Base-by-base conservation (phyloP, 2,113 vertebrate genomes). In the Gallinago media region DNA sequence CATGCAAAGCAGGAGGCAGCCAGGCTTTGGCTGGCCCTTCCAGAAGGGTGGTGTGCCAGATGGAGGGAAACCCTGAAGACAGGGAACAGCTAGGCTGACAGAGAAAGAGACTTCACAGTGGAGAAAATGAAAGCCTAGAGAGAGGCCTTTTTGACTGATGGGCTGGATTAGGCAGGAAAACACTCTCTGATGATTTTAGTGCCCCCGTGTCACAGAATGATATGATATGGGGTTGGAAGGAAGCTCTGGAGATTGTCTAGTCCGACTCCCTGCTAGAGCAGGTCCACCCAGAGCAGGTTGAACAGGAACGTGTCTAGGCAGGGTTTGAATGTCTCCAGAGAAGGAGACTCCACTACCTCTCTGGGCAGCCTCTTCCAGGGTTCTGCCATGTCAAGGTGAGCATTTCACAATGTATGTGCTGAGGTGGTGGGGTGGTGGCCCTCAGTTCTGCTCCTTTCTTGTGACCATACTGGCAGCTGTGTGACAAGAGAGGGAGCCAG, bases 321-420 rank as follows among this genome's bases (percentile, higher is more conserved):
- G 50, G 50, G 14, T 15, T 26, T 15, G 50, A 52, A 52, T 15
- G 14, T 26, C 50, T 26, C 25, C 25, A 52, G 50, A 27, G 50
- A 52, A 1, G 15, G 50, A 27, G 26, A 9, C 26, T 52, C 50
- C 50, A 27, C 15, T 26, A 54, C 52, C 52, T 29, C 52, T 29
- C 27, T 54, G 15, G 15, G 27, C 52, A 54, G 50, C 50, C 50
- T 52, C 15, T 16, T 2, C 26, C 26, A 52, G 26, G 52, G 27
- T 5, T 54, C 52, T 54, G 52, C 15, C 0, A 0, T 23, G 22
- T 50, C 5, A 3, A 70, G 72, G 31, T 0, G 0, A 46, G 21
- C 26, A 34, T 61, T 76, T 76, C 44, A 21, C 20, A 26, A 50
- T 9, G 4, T 12, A 8, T 0, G 0, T 46, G 19, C 19, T 2